These are phyloP conservation scores for Latrodectus hesperus DNA, from an alignment of 2,888 invertebrate species.

Conservation along the genomic window DNA sequence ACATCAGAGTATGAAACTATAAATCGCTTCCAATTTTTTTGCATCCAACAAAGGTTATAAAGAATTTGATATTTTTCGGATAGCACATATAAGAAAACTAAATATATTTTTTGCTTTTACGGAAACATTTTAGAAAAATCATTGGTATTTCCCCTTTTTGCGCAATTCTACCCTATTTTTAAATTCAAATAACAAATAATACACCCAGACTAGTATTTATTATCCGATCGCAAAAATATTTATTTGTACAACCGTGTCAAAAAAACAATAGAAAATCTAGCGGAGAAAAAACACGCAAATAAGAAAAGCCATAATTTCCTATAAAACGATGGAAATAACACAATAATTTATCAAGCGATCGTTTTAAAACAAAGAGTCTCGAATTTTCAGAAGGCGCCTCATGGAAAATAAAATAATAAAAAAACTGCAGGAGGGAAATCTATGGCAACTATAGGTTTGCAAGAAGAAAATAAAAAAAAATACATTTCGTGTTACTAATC, in stretches of 20 bases:
- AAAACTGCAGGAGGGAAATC: constrained; percentile 4
- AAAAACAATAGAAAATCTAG: constrained; percentile 4
- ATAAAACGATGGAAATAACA: constrained; percentile 18
- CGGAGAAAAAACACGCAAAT: background rate
- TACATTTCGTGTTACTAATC: constrained; percentile 57
- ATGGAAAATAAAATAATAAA: constrained; percentile 4
- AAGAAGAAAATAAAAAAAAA: constrained; percentile 17
- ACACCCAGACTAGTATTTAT: constrained; percentile 11
- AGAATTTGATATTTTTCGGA: background rate
- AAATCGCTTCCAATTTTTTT: too few species aligned
- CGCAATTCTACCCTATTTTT: too few species aligned
- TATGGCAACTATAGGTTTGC: background rate
- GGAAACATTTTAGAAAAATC: background rate
- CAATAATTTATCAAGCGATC: constrained; percentile 47
- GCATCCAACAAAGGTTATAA: background rate
- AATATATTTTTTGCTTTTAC: background rate
- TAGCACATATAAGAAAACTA: background rate
- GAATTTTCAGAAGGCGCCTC: background rate
- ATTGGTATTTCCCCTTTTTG: background rate
- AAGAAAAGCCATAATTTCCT: constrained; percentile 20
- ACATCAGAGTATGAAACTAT: too few species aligned
- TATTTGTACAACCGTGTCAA: constrained; percentile 20
- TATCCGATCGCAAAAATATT: constrained; percentile 25
- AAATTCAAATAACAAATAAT: constrained; percentile 6
- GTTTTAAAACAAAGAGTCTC: constrained; percentile 16